Conservation (phyloP, 2,888 invertebrate genomes). For the Hyppa rectilinea region DNA sequence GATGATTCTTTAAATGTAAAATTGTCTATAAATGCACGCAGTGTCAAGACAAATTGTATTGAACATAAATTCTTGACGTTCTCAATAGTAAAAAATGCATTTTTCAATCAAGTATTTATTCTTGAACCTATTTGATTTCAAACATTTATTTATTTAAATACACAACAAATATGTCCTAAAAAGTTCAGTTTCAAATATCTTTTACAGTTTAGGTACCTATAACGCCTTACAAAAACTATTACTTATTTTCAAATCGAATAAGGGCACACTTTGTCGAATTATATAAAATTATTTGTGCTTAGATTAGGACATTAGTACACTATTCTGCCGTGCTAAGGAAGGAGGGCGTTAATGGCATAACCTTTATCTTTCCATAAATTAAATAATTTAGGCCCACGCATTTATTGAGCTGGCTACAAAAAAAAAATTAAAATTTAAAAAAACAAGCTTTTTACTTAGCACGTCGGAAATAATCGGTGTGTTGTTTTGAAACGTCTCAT, state of each 20-base stretch:
- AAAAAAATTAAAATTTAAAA: not conserved
- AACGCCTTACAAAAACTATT: not conserved
- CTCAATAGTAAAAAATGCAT: not conserved
- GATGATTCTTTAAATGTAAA: constrained; percentile 1
- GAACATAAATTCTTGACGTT: not conserved
- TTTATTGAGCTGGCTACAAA: not conserved
- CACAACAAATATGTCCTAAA: not conserved
- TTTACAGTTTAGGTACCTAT: not conserved
- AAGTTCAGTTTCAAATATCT: not conserved
- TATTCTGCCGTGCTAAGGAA: constrained; percentile 9
- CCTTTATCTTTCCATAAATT: too few relatives aligned
- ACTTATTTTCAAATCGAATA: constrained; percentile 5
- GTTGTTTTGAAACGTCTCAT: constrained; percentile 66
- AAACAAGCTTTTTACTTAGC: constrained; percentile 7
- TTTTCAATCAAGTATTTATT: not conserved
- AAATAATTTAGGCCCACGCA: not conserved
- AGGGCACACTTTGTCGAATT: constrained; percentile 1
- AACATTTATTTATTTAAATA: not conserved
- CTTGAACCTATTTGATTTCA: not conserved
- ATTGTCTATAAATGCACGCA: not conserved
- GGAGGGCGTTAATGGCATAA: not conserved
- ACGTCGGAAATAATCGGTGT: constrained; percentile 36
- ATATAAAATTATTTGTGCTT: constrained; percentile 14
- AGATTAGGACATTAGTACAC: constrained; percentile 15
- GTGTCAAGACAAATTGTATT: not conserved